These are phyloP conservation scores for Dasysyrphus albostriatus DNA, from an alignment of 2,888 invertebrate species.

Conservation along the genomic window DNA sequence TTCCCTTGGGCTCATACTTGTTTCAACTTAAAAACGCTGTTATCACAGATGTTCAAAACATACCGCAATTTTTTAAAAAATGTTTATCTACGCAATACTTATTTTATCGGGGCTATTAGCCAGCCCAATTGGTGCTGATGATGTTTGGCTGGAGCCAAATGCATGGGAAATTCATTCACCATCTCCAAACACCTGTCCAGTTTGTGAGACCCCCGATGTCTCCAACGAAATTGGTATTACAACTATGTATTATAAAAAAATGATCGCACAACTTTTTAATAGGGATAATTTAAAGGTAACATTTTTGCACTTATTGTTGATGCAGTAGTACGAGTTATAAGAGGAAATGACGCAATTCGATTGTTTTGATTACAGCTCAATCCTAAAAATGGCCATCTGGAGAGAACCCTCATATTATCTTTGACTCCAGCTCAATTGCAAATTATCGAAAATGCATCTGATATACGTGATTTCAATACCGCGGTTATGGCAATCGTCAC, in stretches of 20 bases:
- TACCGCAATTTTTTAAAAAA: background rate
- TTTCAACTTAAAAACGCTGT: background rate
- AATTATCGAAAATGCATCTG: constrained; percentile 32
- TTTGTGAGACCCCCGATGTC: constrained; percentile 24
- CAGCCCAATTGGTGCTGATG: constrained; percentile 11
- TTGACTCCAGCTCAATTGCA: constrained; percentile 39
- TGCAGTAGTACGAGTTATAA: background rate
- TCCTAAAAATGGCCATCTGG: constrained; percentile 24
- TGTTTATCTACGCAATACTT: constrained; percentile 17
- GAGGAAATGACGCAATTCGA: constrained; percentile 40
- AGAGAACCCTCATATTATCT: constrained; percentile 24
- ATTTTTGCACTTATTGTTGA: background rate
- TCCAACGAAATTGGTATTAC: constrained; percentile 1
- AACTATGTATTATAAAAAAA: constrained; percentile 39
- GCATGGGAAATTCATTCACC: constrained; percentile 53
- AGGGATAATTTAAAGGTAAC: constrained; percentile 41
- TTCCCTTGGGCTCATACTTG: no score
- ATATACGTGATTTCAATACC: constrained; percentile 49
- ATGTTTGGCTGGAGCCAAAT: constrained; percentile 54
- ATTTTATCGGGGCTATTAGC: constrained; percentile 25
- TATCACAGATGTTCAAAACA: background rate
- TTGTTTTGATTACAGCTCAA: constrained; percentile 28
- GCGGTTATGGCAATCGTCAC: constrained; percentile 27
- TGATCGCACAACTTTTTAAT: constrained; percentile 43
- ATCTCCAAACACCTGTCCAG: constrained; percentile 36